These are phyloP conservation scores for Zhuqinia jingwanae DNA, from an alignment of 2,888 invertebrate species.

Conservation along the genomic window DNA sequence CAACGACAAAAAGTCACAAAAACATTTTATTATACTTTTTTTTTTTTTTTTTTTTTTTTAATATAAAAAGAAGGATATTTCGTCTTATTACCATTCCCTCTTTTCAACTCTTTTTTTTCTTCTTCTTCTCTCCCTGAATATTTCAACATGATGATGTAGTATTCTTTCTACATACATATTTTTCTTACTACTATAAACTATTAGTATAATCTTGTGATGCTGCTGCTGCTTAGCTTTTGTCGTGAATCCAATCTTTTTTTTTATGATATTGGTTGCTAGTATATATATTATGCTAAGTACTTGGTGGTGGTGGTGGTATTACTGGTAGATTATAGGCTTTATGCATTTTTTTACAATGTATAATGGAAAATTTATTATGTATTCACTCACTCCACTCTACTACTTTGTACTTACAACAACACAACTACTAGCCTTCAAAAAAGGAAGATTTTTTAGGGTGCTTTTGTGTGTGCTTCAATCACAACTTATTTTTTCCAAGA, in stretches of 20 bases:
- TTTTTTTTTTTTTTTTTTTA: background rate
- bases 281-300: too few species aligned
- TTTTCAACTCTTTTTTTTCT: constrained; percentile 2
- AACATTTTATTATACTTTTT: constrained; percentile 10
- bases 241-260: too few species aligned
- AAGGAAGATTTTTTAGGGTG: background rate
- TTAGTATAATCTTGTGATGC: too few species aligned
- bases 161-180: too few species aligned
- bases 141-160: too few species aligned
- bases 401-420: background rate
- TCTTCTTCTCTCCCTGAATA: too few species aligned
- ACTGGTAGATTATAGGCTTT: background rate
- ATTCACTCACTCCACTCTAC: background rate
- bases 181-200: too few species aligned
- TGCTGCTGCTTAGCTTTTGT: too few species aligned
- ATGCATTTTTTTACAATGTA: background rate
- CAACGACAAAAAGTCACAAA: constrained; percentile 23
- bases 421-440: background rate
- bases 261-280: too few species aligned
- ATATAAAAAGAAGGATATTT: background rate
- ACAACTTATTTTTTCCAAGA: constrained; percentile 58
- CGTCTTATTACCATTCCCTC: constrained; percentile 34
- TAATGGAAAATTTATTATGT: background rate
- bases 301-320: background rate
- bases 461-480: constrained; percentile 57